Base-by-base conservation (phyloP, 2,888 invertebrate genomes). In the Stenichneumon culpator region DNA sequence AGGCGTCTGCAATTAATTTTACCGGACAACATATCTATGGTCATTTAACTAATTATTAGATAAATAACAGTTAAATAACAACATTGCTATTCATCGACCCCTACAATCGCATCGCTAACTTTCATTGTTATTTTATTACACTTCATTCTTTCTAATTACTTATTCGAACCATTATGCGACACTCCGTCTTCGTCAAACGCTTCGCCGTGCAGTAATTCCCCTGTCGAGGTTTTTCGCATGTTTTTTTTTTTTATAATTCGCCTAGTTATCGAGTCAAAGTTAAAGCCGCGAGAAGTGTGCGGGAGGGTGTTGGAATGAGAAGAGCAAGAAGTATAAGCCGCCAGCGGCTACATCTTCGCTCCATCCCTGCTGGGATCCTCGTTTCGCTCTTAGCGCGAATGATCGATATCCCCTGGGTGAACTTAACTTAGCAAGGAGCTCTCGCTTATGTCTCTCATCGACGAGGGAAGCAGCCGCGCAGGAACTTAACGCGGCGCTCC, bases 381-480 rank as follows among this genome's bases (percentile, higher is more conserved):
- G 63, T 16, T 32, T 60, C 60, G 25, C 32, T 67, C 67, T 52
- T 67, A 11, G 36, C 50, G 11, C 19, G 65, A 67, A 80, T 80
- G 79, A 80, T 80, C 73, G 72, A 80, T 80, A 80, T 52, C 65
- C 67, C 50, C 47, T 22, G 68, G 69, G n/a, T 47, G 68, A 78
- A 72, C 72, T 80, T 73, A 80, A 80, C 73, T 80, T 65, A 25
- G 72, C 67, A 28, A 54, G 72, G 54, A 73, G 79, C 79, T 80
- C 67, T 80, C 65, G 67, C 79, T 80, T 73, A 80, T 80, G 73
- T 73, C 65, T 73, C 54, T 67, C 79, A 70, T 80, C 67, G 32
- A 44, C 9, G 65, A 16, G 54, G 4, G 60, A 39, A 36, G 65
- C 19, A 36, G 65, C 50, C 16, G 1, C 0, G 44, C 44, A 28